These are phyloP conservation scores for Bos indicus DNA, from an alignment of 2,113 vertebrate species.

Conservation along the genomic window DNA sequence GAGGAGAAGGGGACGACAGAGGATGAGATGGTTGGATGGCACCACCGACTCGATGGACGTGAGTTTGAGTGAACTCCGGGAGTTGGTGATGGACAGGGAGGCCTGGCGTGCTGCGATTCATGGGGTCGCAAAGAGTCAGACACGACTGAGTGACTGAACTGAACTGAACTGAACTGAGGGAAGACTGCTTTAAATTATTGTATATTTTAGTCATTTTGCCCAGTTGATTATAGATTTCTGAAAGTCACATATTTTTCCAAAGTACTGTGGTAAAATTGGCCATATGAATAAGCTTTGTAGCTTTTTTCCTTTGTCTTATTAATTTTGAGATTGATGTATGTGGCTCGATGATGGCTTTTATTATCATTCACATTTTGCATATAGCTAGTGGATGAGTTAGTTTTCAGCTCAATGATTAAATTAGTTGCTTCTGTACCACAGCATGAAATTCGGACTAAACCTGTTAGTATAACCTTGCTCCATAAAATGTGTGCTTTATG, in stretches of 20 bases:
- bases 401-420: slow-evolving; percentile 29
- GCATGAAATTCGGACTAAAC: neutral
- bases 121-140: too few relatives aligned
- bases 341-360: slow-evolving; percentile 64
- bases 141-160: too few relatives aligned
- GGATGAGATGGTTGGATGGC: too few relatives aligned
- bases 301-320: neutral
- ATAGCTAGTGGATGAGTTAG: neutral
- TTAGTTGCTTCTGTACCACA: neutral
- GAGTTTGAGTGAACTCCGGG: too few relatives aligned
- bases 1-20: too few relatives aligned
- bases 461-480: neutral
- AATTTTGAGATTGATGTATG: slow-evolving; percentile 48
- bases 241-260: slow-evolving; percentile 47
- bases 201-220: slow-evolving; percentile 60
- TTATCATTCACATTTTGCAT: slow-evolving; percentile 68
- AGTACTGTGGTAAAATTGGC: slow-evolving; percentile 34
- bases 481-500: neutral
- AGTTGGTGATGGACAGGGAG: too few relatives aligned
- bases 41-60: too few relatives aligned
- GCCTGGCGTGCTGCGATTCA: too few relatives aligned
- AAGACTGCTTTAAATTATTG: slow-evolving; percentile 47
- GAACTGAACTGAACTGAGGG: neutral
- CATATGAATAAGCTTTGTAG: neutral
- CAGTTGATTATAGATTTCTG: slow-evolving; percentile 61